Conservation (phyloP, 2,113 vertebrate species). For the Gnathonemus echidnorhynchus region DNA sequence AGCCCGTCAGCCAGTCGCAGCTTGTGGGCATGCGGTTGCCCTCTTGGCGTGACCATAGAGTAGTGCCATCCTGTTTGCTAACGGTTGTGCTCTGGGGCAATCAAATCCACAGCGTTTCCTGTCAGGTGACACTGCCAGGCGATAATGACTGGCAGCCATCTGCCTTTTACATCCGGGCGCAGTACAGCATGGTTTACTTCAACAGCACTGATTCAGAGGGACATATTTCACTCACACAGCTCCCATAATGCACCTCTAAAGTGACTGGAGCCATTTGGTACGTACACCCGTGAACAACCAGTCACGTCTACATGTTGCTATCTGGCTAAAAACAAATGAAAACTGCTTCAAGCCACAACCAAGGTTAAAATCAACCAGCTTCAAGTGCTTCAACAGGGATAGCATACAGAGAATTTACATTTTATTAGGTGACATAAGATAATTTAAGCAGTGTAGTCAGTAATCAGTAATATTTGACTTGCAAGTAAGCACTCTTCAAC, state of each 20-base stretch:
- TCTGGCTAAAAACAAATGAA: not conserved
- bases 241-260: not conserved
- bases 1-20: not conserved
- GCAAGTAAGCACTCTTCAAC: not conserved
- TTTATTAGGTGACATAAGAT: not conserved
- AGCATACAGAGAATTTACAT: not conserved
- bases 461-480: not conserved
- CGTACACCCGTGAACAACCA: not conserved
- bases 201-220: not conserved
- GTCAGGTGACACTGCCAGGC: not conserved
- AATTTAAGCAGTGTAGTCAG: not conserved
- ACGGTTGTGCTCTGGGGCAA: not conserved
- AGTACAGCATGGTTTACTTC: not conserved
- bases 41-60: not conserved
- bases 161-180: not conserved
- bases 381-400: not conserved
- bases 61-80: not conserved
- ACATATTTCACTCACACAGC: not conserved
- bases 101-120: not conserved
- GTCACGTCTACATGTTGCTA: not conserved
- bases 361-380: not conserved
- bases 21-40: not conserved
- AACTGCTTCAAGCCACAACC: not conserved
- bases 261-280: not conserved
- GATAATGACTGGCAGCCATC: not conserved